Evolutionary conservation across 2,113 vertebrate species (phyloP).

Genomic region (Ramphastos sulfuratus): DNA sequence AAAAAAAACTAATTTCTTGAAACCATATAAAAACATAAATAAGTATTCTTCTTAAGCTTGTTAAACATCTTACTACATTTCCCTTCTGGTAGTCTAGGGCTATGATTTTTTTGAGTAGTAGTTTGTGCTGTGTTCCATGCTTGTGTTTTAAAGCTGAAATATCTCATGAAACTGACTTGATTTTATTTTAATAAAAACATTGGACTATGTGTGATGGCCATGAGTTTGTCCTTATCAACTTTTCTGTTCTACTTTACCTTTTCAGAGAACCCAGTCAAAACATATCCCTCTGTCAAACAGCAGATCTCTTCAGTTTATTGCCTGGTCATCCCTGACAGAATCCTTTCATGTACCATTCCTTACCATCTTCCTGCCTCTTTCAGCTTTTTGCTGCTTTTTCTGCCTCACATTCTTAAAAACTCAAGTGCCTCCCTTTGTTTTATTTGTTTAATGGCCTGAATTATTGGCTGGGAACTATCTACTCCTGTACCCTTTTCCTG

Average conservation of each 20-base stretch:
- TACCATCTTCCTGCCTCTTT: neutral
- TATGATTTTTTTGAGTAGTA: neutral
- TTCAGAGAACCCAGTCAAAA: neutral
- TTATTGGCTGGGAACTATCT: neutral
- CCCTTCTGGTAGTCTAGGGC: neutral
- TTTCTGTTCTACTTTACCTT: neutral
- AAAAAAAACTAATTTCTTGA: neutral
- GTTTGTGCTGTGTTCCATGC: neutral
- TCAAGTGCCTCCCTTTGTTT: neutral
- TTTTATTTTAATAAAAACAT: neutral
- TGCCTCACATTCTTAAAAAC: neutral
- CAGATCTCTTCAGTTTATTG: neutral
- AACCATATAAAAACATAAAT: neutral
- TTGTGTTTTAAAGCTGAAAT: neutral
- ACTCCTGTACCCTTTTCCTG: neutral
- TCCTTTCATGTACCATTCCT: neutral
- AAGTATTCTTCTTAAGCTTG: neutral
- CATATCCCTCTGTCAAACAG: neutral
- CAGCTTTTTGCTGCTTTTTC: neutral
- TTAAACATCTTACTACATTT: neutral
- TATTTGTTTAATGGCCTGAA: neutral
- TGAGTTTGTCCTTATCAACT: neutral
- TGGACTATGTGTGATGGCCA: fast-evolving
- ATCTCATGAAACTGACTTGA: neutral
- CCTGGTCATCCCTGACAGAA: neutral